Conservation (phyloP, 2,113 vertebrate species). For the Protomyctophum bolini region DNA sequence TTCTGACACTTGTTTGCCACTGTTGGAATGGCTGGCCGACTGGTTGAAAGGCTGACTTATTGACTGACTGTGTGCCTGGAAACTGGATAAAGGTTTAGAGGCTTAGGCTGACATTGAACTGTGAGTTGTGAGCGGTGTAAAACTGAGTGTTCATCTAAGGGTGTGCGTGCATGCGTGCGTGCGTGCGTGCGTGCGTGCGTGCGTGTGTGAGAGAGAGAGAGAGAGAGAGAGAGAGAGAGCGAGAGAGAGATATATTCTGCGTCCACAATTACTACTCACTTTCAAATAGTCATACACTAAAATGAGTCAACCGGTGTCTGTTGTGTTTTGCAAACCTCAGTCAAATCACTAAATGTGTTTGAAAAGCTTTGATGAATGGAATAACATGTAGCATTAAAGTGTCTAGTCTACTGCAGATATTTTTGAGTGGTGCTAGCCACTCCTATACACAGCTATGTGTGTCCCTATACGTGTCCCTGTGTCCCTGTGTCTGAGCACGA, state of each 20-base stretch:
- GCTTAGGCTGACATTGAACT: conserved; percentile 38
- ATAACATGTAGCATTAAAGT: conserved; percentile 39
- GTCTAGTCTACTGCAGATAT: conserved; percentile 40
- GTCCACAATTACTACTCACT: background rate
- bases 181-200: background rate
- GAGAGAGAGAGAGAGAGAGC: no score
- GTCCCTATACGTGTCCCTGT: no score
- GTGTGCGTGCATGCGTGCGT: conserved; percentile 3
- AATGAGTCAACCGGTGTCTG: conserved; percentile 5
- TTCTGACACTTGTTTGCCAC: conserved; percentile 68
- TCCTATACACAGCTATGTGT: no score
- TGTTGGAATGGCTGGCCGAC: conserved; percentile 56
- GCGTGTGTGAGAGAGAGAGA: no score
- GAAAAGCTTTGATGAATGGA: conserved; percentile 38
- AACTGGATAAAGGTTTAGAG: conserved; percentile 46
- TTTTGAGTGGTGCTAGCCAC: conserved; percentile 12
- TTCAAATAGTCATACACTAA: conserved; percentile 4
- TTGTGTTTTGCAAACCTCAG: conserved; percentile 12
- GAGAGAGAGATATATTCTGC: no score
- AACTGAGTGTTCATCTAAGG: conserved; percentile 13
- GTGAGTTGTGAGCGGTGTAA: conserved; percentile 13
- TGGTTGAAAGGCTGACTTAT: conserved; percentile 55
- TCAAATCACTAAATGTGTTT: conserved; percentile 26
- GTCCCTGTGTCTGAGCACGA: no score
- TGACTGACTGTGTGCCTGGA: conserved; percentile 46